Base-by-base conservation (phyloP, 2,113 vertebrate genomes). In the Nothobranchius furzeri region DNA sequence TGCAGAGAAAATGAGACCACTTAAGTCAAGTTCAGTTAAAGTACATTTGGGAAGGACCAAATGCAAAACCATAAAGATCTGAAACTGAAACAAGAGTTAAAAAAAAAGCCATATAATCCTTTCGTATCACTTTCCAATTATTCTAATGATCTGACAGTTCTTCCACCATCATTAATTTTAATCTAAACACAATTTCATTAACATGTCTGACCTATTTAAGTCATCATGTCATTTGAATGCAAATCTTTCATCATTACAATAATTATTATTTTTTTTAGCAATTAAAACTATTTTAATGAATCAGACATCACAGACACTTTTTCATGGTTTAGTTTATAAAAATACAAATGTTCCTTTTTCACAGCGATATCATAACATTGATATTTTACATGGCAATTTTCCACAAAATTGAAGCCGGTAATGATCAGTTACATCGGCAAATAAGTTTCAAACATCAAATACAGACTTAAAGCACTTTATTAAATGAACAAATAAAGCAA, bases 281-380 rank as follows among this genome's bases (percentile, higher is more conserved):
- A 46, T 7, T 53, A 64, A 70, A 69, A 72, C 3, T 10, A 58
- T 61, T 61, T 82, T 42, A 82, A 78, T 88, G 64, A 88, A 82
- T 78, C 82, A 65, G 76, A 81, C 65, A 78, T 71, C 46, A 79
- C 81, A 74, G 68, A 69, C 78, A 73, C 47, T 46, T 7, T 65
- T 43, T 84, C 82, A 87, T 87, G 81, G 73, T 83, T 91, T 88
- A 82, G 46, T 87, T 94, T 94, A 95, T 95, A 96, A 96, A 95
- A 95, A 92, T 92, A 95, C 92, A 93, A 93, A 86, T 85, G 86
- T 91, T 90, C 90, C 91, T 90, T 89, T 92, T 93, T 93, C 92
- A 90, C 90, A 93, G 90, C 90, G 93, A 95, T 91, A 89, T 92
- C 88, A 93, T 93, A 89, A 94, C 68, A 73, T 52, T 63, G 64